Base-by-base conservation (phyloP, 2,888 invertebrate genomes). In the Drosophila hamatofila region DNA sequence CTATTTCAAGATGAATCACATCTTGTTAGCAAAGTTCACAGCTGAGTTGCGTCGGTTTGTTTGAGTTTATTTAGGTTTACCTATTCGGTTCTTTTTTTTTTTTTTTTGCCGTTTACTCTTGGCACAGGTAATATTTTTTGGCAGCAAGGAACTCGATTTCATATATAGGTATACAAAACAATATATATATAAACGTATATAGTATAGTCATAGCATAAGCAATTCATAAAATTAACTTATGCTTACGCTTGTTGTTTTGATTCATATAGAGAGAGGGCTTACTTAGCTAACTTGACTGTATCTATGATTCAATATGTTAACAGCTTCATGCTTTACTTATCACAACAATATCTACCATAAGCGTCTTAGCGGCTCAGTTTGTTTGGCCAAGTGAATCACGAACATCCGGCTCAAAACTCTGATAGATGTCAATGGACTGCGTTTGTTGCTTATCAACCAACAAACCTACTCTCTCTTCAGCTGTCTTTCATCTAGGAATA, bases 1-100 rank as follows among this genome's bases (percentile, higher is more conserved):
- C 59, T 39, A 69, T 44, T 27, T 42, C 3, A 0, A 42, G 25
- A 58, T 69, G 64, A 75, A 51, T 75, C 69, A 75, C 48, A 41
- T 11, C 41, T 18, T 54, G 11, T 35, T 44, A 39, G 39, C 35
- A 23, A 27, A 14, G 7, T 23, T 8, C 30, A 56, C 23, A 46
- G 46, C 37, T 21, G 37, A 67, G 18, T 27, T 46, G 41, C 39
- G 25, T 33, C n/a, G 37, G 1, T 6, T 14, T 46, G 33, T 21
- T 48, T 21, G n/a, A 44, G 16, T 55, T 55, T 35, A n/a, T 27
- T 52, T 52, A n/a, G 23, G 44, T 46, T 48, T 33, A 49, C 14
- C 57, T 16, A 8, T 1, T 33, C 2, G 16, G 58, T 21, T 25
- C 11, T 18, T 18, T n/a, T 37, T 14, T 16, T 46, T 25, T 16